These are phyloP conservation scores for Holocentrus rufus DNA, from an alignment of 2,797 vertebrate genomes.

Conservation along the genomic window DNA sequence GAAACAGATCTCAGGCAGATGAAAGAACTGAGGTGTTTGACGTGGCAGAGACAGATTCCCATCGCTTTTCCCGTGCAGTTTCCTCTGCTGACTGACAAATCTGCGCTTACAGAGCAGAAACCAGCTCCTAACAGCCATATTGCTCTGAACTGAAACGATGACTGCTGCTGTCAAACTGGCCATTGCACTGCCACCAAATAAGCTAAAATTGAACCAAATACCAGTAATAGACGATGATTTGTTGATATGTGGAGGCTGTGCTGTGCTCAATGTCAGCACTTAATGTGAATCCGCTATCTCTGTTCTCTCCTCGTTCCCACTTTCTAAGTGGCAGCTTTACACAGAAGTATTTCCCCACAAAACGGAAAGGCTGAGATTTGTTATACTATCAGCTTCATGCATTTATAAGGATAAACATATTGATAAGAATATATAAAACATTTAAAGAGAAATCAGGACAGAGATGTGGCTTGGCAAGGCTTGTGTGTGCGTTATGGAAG, in stretches of 20 bases:
- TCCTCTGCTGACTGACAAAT: constrained; percentile 16
- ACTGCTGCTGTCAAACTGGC: constrained; percentile 25
- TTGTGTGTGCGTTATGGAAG: constrained; percentile 5
- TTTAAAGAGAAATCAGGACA: constrained; percentile 17
- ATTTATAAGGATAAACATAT: constrained; percentile 44
- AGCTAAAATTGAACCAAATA: constrained; percentile 27
- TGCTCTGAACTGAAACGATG: constrained; percentile 36
- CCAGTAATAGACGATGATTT: not conserved
- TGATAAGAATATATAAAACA: constrained; percentile 27
- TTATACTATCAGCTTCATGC: constrained; percentile 72
- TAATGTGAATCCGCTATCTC: not conserved
- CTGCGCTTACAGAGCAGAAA: constrained; percentile 27
- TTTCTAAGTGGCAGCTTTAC: constrained; percentile 33
- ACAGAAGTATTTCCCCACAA: constrained; percentile 12
- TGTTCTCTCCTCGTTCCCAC: constrained; percentile 3
- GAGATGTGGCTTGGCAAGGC: constrained; percentile 13
- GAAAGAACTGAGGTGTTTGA: constrained; percentile 13
- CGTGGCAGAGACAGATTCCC: constrained; percentile 6
- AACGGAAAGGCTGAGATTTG: constrained; percentile 37
- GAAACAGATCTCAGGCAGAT: constrained; percentile 37
- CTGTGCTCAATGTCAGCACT: constrained; percentile 22
- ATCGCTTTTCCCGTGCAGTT: constrained; percentile 26
- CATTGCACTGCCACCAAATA: constrained; percentile 11
- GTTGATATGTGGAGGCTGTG: constrained; percentile 11
- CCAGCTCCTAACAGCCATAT: constrained; percentile 30